These are phyloP conservation scores for Jacana jacana DNA, from an alignment of 2,113 vertebrate genomes.

Conservation along the genomic window DNA sequence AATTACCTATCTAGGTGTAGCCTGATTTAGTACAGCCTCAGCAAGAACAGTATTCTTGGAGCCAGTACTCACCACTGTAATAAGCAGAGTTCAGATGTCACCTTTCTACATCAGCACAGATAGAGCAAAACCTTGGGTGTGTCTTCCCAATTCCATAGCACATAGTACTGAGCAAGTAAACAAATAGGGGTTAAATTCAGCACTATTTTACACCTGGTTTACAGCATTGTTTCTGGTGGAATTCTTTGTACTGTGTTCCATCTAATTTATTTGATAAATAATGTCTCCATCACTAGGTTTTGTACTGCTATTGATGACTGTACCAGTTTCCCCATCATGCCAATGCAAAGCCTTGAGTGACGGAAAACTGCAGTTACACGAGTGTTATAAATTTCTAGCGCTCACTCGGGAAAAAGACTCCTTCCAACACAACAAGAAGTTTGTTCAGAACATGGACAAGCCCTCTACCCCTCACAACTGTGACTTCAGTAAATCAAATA, in stretches of 20 bases:
- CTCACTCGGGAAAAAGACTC: not conserved
- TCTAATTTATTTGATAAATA: not conserved
- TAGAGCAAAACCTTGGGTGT: not conserved
- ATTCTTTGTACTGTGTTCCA: not conserved
- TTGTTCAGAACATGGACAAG: not conserved
- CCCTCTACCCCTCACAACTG: not conserved
- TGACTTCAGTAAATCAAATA: conserved; percentile 34
- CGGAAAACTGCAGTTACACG: not conserved
- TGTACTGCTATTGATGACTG: not conserved
- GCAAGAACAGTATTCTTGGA: not conserved
- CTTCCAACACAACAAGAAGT: not conserved
- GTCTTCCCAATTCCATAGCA: not conserved
- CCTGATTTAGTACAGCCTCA: not conserved
- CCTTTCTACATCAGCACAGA: not conserved
- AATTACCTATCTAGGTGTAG: not conserved
- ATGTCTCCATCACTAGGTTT: not conserved
- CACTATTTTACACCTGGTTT: not conserved
- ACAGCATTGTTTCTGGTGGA: not conserved
- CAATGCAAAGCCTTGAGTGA: not conserved
- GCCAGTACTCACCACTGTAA: not conserved
- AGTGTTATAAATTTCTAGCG: not conserved
- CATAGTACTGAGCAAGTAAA: not conserved
- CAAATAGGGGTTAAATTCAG: not conserved
- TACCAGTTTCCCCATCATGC: not conserved
- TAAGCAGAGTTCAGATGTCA: not conserved